These are phyloP conservation scores for Leptinotarsa lineolata DNA, from an alignment of 1,140 invertebrate genomes.

Conservation along the genomic window DNA sequence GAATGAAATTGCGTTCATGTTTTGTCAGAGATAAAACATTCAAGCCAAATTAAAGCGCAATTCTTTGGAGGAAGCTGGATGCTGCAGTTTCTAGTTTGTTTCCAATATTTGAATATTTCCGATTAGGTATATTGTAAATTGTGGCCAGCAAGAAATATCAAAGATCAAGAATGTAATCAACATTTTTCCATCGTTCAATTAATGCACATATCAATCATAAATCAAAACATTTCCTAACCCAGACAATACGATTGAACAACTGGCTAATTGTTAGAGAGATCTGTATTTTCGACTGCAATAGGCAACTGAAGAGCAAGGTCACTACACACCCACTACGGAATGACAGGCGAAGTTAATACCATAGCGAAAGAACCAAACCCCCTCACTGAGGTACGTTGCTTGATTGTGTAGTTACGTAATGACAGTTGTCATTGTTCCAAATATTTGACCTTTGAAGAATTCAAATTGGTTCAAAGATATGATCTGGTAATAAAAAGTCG, in stretches of 20 bases:
- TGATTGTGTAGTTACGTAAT: background rate
- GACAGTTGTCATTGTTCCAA: constrained; percentile 5
- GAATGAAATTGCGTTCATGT: no score
- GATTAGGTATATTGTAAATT: no score
- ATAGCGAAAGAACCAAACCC: constrained; percentile 1
- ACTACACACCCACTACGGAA: background rate
- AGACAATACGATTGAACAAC: background rate
- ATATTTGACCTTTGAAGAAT: constrained; percentile 1
- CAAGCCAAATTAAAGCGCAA: no score
- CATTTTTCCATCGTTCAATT: no score
- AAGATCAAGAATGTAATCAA: no score
- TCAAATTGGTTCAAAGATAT: background rate
- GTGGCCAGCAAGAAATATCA: no score
- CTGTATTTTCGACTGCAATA: background rate
- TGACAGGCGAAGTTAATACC: background rate
- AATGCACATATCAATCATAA: background rate
- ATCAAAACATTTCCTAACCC: background rate
- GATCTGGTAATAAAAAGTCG: background rate
- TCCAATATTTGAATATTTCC: no score
- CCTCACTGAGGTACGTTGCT: background rate
- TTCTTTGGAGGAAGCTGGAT: no score
- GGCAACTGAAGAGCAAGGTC: background rate
- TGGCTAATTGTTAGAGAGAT: background rate
- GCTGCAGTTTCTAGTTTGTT: no score
- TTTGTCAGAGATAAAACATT: no score